Evolutionary conservation across 2,888 invertebrate species (phyloP), one percentile per base, ranked within the genome.

Genomic region (Andrena marginata): DNA sequence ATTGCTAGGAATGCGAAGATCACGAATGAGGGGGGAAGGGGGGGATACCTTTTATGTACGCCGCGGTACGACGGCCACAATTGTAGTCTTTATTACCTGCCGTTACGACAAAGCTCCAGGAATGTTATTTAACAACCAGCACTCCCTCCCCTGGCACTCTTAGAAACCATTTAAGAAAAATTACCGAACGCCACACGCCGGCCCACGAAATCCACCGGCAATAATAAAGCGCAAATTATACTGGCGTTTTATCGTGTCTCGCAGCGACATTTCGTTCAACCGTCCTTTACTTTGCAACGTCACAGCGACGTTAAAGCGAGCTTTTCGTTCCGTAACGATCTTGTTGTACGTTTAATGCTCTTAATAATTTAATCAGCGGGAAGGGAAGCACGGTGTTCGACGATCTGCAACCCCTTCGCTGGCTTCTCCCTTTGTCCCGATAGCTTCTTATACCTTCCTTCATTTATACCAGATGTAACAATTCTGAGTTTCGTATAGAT

Each of bases 41-140:
- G 23, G 26, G 74, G 49, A 70, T 71, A 70, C 82, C 82, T 82
- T 75, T 82, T 82, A 82, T 49, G 82, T 67, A 75, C 42, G 56
- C 42, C 82, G 82, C 60, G 29, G n/a, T 20, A 48, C 13, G n/a
- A 23, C n/a, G 65, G 35, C 67, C 70, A 82, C 76, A 82, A 82
- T 82, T 75, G 82, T 67, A 54, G 51, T 67, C 65, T 68, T 65
- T 82, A 29, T 56, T 56, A n/a, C 49, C 54, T 13, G 26, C 49
- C 35, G 60, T 49, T 72, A 23, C 69, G 75, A 63, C 56, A 10
- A 63, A 54, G 10, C 33, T 29, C 3, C 33, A 1, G 65, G 63
- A 80, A 72, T 77, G 48, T 77, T 72, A 67, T 71, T 77, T 77
- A 72, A 78, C 78, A 49, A 67, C 35, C 49, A 10, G 10, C 33